Percentiles rank a stretch among this genome's conserved stretches.
Conservation (phyloP, 2,113 vertebrate genomes). For the Ptilonorhynchus violaceus region DNA sequence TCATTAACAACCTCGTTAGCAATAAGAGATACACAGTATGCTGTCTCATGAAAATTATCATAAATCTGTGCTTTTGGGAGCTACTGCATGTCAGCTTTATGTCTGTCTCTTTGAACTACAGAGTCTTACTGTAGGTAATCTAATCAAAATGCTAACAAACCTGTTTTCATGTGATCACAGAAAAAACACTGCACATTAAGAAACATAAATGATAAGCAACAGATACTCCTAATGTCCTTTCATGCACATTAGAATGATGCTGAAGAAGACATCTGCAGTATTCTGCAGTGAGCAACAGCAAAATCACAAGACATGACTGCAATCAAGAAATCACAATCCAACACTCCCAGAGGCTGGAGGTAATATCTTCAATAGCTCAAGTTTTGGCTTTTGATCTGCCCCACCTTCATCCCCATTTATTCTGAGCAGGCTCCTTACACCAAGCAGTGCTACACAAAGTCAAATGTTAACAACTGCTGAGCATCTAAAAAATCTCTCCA, state of each 20-base stretch:
- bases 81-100: background rate
- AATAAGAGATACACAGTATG: background rate
- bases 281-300: background rate
- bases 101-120: background rate
- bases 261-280: background rate
- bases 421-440: background rate
- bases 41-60: background rate
- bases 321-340: background rate
- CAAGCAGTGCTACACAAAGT: background rate
- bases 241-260: background rate
- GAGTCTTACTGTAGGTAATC: background rate
- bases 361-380: background rate
- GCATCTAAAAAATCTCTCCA: background rate
- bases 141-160: slow-evolving; percentile 16
- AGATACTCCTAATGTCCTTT: background rate
- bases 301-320: background rate
- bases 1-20: background rate
- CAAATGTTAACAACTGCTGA: background rate
- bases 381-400: background rate
- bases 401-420: background rate
- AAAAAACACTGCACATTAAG: background rate
- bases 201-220: background rate
- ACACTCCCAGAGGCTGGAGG: background rate
- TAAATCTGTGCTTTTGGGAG: background rate
- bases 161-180: background rate